phyloP scores from a whole-genome alignment of 2,797 vertebrate genomes.

The Poecilia wingei region DNA sequence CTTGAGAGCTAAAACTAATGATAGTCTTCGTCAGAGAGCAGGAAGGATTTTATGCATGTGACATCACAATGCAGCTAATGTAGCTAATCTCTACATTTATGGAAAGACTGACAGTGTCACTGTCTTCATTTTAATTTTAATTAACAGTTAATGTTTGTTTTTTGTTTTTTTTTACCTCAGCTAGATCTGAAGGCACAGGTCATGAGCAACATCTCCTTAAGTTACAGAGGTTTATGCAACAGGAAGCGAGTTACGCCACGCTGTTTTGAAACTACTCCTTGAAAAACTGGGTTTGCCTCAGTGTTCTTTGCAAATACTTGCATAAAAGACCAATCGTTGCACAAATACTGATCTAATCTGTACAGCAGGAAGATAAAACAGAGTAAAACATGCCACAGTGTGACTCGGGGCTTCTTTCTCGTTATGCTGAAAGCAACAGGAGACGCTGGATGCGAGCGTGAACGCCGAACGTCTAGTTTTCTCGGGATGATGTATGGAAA shows the following conservation, averaged over 20 bases:
- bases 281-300: constrained; percentile 21
- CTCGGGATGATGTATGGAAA: neutral
- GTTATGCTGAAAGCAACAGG: neutral
- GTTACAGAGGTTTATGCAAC: constrained; percentile 32
- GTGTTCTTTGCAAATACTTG: constrained; percentile 36
- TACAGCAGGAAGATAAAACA: neutral
- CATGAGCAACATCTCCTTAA: neutral
- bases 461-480: neutral
- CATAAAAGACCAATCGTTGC: neutral
- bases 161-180: no score
- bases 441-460: neutral
- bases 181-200: neutral
- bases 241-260: constrained; percentile 55
- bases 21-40: no score
- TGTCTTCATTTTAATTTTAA: neutral
- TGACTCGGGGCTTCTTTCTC: constrained; percentile 2
- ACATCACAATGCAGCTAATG: neutral
- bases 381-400: neutral
- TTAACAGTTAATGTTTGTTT: neutral
- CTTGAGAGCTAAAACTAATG: no score
- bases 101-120: neutral
- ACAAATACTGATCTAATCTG: neutral
- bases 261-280: constrained; percentile 49
- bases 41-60: neutral
- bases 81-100: neutral